phyloP scores from a whole-genome alignment of 35 echinoderm and acorn worm species.

The Lytechinus pictus region DNA sequence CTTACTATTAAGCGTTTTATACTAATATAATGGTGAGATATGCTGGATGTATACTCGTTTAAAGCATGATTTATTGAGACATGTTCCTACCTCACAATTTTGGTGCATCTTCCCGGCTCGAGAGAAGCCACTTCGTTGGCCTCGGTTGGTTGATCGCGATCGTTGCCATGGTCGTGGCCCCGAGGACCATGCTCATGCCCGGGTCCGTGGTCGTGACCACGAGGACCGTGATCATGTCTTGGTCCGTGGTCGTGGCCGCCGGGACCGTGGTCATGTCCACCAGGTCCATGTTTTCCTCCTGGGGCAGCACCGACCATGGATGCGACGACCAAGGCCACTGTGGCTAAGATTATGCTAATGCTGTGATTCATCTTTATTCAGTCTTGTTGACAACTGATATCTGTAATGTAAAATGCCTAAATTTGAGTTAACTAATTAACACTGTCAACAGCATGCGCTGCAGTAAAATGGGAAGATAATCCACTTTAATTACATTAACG shows the following conservation, averaged over 20 bases:
- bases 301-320: neutral
- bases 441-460: too few species aligned
- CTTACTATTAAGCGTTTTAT: too few species aligned
- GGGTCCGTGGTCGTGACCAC: neutral
- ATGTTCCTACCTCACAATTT: neutral
- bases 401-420: neutral
- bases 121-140: neutral
- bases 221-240: neutral
- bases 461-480: too few species aligned
- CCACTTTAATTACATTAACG: too few species aligned
- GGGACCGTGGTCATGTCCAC: neutral
- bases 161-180: neutral
- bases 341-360: neutral
- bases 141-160: neutral
- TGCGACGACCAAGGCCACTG: neutral
- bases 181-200: neutral
- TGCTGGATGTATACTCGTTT: neutral
- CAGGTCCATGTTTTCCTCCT: neutral
- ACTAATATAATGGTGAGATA: too few species aligned
- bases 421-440: too few species aligned
- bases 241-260: slow-evolving; percentile 16
- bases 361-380: neutral
- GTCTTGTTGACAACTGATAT: neutral
- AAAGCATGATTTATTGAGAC: too few species aligned
- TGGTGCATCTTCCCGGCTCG: slow-evolving; percentile 18